Conservation (phyloP, 2,797 vertebrate species). For the Thunnus albacares region DNA sequence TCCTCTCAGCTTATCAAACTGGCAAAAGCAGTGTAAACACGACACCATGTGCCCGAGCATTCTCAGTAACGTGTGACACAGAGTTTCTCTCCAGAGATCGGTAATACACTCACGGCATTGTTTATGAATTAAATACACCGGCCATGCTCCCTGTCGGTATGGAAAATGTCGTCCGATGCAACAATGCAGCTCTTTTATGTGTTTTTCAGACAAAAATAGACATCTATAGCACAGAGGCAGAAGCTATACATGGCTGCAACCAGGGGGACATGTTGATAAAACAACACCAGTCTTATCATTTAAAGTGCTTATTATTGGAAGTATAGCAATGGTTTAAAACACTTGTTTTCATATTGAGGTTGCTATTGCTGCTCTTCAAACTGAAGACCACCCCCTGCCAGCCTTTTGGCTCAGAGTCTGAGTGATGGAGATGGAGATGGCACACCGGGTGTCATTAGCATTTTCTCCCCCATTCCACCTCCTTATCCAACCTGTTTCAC, state of each 20-base stretch:
- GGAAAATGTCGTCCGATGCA: neutral
- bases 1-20: too few relatives aligned
- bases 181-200: neutral
- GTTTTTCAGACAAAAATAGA: neutral
- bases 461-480: conserved; percentile 44
- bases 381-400: conserved; percentile 1
- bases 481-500: conserved; percentile 72
- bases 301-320: neutral
- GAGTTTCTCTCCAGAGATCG: neutral
- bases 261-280: neutral
- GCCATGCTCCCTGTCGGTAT: neutral
- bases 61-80: conserved; percentile 11
- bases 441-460: conserved; percentile 30
- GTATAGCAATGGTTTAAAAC: neutral
- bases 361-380: conserved; percentile 9
- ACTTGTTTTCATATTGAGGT: neutral
- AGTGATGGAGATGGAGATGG: conserved; percentile 29
- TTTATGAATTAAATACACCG: conserved; percentile 1
- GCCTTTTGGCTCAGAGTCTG: conserved; percentile 23
- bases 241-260: neutral
- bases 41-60: neutral
- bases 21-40: neutral
- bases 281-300: neutral
- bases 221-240: neutral
- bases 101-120: neutral